Conservation (phyloP, 2,888 invertebrate genomes). For the Anthophora plumipes region DNA sequence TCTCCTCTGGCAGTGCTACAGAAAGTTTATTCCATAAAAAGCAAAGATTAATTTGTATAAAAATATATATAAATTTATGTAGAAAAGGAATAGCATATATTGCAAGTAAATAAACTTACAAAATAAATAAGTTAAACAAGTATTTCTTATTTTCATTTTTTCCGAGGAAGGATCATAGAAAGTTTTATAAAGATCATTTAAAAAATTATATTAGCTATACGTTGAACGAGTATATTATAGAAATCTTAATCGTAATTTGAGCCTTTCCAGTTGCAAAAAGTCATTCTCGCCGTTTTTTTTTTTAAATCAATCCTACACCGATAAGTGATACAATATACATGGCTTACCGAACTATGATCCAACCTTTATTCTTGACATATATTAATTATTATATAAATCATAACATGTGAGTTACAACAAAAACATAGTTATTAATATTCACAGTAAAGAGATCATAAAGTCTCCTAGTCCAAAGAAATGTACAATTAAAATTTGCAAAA, state of each 20-base stretch:
- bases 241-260: slow-evolving; percentile 61
- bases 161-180: slow-evolving; percentile 71
- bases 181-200: slow-evolving; percentile 53
- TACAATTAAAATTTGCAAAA: slow-evolving; percentile 75
- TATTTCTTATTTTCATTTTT: slow-evolving; percentile 53
- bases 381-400: slow-evolving; percentile 70
- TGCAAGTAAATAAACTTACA: slow-evolving; percentile 74
- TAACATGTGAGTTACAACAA: slow-evolving; percentile 69
- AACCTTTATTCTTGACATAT: slow-evolving; percentile 63
- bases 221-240: slow-evolving; percentile 52
- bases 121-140: slow-evolving; percentile 78
- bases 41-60: slow-evolving; percentile 75
- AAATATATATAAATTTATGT: slow-evolving; percentile 76
- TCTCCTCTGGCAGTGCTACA: slow-evolving; percentile 68
- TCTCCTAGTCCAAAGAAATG: slow-evolving; percentile 73
- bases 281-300: slow-evolving; percentile 30
- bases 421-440: slow-evolving; percentile 69
- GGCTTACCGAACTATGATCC: slow-evolving; percentile 62
- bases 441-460: slow-evolving; percentile 77
- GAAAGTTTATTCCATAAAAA: slow-evolving; percentile 70
- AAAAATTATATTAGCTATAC: slow-evolving; percentile 56
- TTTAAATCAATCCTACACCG: slow-evolving; percentile 43
- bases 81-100: slow-evolving; percentile 77
- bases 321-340: slow-evolving; percentile 39
- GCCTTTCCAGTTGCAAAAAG: slow-evolving; percentile 45